phyloP scores from a whole-genome alignment of 2,888 invertebrate genomes.

The Meta bourneti region DNA sequence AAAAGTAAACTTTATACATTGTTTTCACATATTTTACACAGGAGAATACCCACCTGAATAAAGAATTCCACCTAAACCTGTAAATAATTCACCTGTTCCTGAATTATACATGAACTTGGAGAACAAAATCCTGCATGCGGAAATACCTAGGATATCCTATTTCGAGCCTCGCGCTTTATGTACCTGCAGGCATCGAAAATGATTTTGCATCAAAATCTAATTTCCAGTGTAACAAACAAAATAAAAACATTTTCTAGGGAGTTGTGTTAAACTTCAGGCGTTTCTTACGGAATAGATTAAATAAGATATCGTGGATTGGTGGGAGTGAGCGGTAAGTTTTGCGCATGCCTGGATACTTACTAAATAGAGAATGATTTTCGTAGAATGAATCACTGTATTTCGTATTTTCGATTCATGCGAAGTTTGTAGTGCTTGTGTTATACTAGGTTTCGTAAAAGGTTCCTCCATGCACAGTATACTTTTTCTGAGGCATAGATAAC shows the following conservation, averaged over 20 bases:
- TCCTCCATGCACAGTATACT: background rate
- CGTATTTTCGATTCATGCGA: background rate
- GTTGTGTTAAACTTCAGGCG: background rate
- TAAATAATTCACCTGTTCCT: slow-evolving; percentile 42
- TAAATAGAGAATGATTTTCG: background rate
- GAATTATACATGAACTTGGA: slow-evolving; percentile 36
- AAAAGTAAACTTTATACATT: background rate
- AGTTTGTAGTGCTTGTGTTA: too few species aligned
- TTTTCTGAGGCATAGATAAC: background rate
- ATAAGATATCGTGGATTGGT: background rate
- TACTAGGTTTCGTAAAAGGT: too few species aligned
- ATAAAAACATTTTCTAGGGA: slow-evolving; percentile 11
- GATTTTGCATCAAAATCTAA: slow-evolving; percentile 41
- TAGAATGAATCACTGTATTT: too few species aligned
- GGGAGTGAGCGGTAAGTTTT: background rate
- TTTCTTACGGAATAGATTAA: slow-evolving; percentile 16
- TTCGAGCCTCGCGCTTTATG: slow-evolving; percentile 3
- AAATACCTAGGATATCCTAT: slow-evolving; percentile 12
- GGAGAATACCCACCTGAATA: background rate
- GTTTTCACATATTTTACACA: slow-evolving; percentile 7
- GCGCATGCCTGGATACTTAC: background rate
- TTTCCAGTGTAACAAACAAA: slow-evolving; percentile 15
- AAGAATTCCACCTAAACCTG: slow-evolving; percentile 24
- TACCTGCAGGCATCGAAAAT: slow-evolving; percentile 20
- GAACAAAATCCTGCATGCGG: slow-evolving; percentile 13